phyloP scores from a whole-genome alignment of 2,113 vertebrate genomes.

The Toxostoma redivivum region DNA sequence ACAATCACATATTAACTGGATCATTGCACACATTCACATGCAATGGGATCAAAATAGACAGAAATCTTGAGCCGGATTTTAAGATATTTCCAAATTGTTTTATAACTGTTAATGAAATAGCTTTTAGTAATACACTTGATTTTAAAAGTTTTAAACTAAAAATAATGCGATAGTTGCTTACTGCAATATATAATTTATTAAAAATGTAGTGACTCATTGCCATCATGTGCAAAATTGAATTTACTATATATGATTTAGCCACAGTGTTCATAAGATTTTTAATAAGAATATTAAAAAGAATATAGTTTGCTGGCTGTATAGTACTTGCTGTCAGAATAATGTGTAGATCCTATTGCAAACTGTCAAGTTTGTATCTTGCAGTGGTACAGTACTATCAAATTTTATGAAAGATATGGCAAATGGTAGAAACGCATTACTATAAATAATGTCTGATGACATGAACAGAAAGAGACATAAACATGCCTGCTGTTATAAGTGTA shows the following conservation, averaged over 20 bases:
- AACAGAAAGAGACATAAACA: neutral
- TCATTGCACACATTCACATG: neutral
- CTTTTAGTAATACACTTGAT: neutral
- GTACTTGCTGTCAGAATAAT: slow-evolving; percentile 56
- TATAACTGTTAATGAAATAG: neutral
- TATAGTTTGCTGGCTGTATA: neutral
- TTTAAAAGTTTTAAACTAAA: neutral
- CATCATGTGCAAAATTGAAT: neutral
- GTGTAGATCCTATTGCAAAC: slow-evolving; percentile 48
- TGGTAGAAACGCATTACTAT: slow-evolving; percentile 36
- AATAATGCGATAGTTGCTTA: neutral
- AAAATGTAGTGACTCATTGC: neutral
- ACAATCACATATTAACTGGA: neutral
- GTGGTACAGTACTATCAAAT: slow-evolving; percentile 21
- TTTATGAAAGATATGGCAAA: slow-evolving; percentile 52
- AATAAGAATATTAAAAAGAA: slow-evolving; percentile 11
- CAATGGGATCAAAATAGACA: neutral
- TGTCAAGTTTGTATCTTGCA: slow-evolving; percentile 62
- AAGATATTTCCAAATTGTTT: neutral
- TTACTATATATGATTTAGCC: neutral
- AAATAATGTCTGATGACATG: slow-evolving; percentile 48
- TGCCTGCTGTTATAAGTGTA: neutral
- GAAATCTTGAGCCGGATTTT: neutral
- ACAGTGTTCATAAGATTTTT: neutral
- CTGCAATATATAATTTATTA: neutral